Conservation (phyloP, 2,113 vertebrate species). For the Macaca mulatta region DNA sequence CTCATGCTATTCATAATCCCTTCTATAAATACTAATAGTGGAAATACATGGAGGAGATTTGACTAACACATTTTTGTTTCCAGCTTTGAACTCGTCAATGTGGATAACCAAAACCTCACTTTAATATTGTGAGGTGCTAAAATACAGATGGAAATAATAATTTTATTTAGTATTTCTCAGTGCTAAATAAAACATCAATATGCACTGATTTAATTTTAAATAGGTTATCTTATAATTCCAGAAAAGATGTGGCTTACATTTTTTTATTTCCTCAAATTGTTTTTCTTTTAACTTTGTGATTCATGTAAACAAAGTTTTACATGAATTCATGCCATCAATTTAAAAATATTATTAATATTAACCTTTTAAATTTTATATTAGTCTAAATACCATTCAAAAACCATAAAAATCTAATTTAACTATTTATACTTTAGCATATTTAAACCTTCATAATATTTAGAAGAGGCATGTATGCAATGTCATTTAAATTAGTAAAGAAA, state of each 20-base stretch:
- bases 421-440: neutral
- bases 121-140: constrained; percentile 35
- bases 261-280: constrained; percentile 21
- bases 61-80: constrained; percentile 50
- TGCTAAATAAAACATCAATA: constrained; percentile 25
- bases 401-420: neutral
- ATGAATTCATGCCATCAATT: neutral
- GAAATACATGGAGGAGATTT: constrained; percentile 64
- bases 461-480: neutral
- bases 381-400: constrained; percentile 9
- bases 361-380: constrained; percentile 5
- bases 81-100: constrained; percentile 27
- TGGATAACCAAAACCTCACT: constrained; percentile 61
- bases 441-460: neutral
- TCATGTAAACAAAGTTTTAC: neutral
- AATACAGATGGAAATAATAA: constrained; percentile 27
- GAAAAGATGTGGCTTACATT: constrained; percentile 3
- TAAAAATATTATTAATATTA: constrained; percentile 48
- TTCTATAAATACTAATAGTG: constrained; percentile 63
- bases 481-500: constrained; percentile 22
- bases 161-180: constrained; percentile 61
- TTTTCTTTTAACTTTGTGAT: neutral
- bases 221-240: constrained; percentile 46
- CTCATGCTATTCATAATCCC: constrained; percentile 66
- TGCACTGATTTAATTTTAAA: constrained; percentile 3